phyloP scores from a whole-genome alignment of 2,888 invertebrate species.

The Abscondita cerata region DNA sequence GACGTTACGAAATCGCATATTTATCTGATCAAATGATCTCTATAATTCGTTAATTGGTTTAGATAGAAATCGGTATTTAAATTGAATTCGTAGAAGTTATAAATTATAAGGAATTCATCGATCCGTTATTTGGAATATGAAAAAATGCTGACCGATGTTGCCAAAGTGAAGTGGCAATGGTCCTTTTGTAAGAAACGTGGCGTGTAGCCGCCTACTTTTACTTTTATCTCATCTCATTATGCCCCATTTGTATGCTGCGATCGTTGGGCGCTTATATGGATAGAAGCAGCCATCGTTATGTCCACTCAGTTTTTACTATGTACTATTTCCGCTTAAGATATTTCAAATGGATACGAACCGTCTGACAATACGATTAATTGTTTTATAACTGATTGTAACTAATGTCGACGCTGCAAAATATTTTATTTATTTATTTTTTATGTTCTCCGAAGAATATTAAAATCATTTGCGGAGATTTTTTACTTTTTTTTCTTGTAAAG shows the following conservation, averaged over 20 bases:
- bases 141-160: constrained; percentile 36
- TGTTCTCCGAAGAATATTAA: too few relatives aligned
- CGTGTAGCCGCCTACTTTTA: constrained; percentile 57
- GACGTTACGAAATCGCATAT: constrained; percentile 6
- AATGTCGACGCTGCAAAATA: constrained; percentile 29
- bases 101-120: constrained; percentile 7
- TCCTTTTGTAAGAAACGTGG: constrained; percentile 36
- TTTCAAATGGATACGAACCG: constrained; percentile 51
- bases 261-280: constrained; percentile 57
- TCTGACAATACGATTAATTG: constrained; percentile 53
- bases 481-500: too few relatives aligned
- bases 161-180: constrained; percentile 32
- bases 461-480: too few relatives aligned
- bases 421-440: too few relatives aligned
- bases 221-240: constrained; percentile 56
- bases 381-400: constrained; percentile 52
- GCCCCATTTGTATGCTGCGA: constrained; percentile 57
- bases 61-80: constrained; percentile 14
- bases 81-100: constrained; percentile 9
- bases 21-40: constrained; percentile 10
- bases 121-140: constrained; percentile 13
- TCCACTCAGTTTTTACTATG: constrained; percentile 53
- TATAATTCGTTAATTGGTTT: constrained; percentile 6
- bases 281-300: constrained; percentile 56
- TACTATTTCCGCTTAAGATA: constrained; percentile 56